phyloP scores from a whole-genome alignment of 2,113 vertebrate species.

The Melanerpes aurifrons region DNA sequence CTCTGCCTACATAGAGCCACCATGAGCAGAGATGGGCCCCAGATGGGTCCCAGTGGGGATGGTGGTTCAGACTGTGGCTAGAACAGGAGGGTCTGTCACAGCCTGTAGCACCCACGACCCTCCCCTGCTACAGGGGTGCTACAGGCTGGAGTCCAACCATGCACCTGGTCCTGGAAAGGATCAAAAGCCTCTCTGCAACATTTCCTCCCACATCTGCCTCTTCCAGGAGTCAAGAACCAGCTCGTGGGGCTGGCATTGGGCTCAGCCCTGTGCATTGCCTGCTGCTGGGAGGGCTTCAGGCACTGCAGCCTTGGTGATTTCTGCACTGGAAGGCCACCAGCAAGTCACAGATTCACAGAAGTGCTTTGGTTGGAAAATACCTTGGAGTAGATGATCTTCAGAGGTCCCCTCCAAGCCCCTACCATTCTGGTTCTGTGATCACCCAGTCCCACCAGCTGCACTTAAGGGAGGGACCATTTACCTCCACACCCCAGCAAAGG shows the following conservation, averaged over 20 bases:
- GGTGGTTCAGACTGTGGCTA: fast-evolving
- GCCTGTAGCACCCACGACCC: not conserved
- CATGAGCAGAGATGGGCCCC: not conserved
- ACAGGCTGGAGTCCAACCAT: not conserved
- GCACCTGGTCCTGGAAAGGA: not conserved
- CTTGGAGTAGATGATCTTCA: no score
- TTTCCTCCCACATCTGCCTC: not conserved
- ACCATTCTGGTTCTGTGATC: no score
- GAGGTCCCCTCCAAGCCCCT: no score
- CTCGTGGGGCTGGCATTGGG: not conserved
- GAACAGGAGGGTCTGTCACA: not conserved
- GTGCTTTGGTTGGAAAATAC: no score
- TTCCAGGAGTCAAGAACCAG: not conserved
- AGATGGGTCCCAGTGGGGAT: not conserved
- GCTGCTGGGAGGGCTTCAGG: not conserved
- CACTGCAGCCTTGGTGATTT: not conserved
- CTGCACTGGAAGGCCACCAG: not conserved
- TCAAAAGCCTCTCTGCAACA: fast-evolving
- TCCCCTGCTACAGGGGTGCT: not conserved
- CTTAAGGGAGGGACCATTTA: not conserved
- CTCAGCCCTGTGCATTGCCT: not conserved
- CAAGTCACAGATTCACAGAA: not conserved
- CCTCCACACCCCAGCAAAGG: fast-evolving
- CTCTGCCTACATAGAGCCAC: not conserved
- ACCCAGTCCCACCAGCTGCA: not conserved